Base-by-base conservation (phyloP, 2,113 vertebrate genomes). In the Eubucco bourcierii region DNA sequence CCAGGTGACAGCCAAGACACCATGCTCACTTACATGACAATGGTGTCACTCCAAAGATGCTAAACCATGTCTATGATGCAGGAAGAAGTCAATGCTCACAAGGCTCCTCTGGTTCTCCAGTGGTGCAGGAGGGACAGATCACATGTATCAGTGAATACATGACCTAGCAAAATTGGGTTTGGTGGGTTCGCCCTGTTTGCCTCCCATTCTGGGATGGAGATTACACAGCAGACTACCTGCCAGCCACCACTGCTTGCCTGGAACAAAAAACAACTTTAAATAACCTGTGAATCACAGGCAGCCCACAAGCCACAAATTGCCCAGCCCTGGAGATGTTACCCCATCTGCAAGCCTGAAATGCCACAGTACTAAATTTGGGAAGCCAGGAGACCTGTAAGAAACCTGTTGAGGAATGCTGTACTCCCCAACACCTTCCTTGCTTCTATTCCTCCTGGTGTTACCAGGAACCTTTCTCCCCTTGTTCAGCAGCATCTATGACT, bases 1-100 rank as follows among this genome's bases (percentile, higher is more conserved):
- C 12, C 27, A 70, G 41, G 29, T 29, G 17, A 37, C 25, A 72
- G 12, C 16, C 1, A 5, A 73, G 24, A 64, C 24, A 56, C 77
- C 12, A 17, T 8, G 10, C 46, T 91, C 0, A 0, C 65, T 61
- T 72, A 20, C n/a, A 56, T 16, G 8, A 15, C 50, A 84, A 0
- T 29, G 31, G 41, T 77, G 24, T 55, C 6, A 87, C 60, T 34
- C 41, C 52, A 56, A 73, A 64, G 34, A 33, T 33, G 11, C 21
- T 31, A 85, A 29, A 28, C 11, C 15, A 10, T 9, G 6, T 24
- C 31, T 59, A 2, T 12, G 37, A 44, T 80, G 39, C 23, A 63
- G 75, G 24, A 78, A 87, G 52, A 64, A 64, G 21, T 17, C 70
- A 31, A 70, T 59, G 60, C 1, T 86, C 12, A 18, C 50, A 63